Percentiles rank a stretch among this genome's conserved stretches.
Conservation (phyloP, 2,113 vertebrate genomes). For the Anguilla japonica region DNA sequence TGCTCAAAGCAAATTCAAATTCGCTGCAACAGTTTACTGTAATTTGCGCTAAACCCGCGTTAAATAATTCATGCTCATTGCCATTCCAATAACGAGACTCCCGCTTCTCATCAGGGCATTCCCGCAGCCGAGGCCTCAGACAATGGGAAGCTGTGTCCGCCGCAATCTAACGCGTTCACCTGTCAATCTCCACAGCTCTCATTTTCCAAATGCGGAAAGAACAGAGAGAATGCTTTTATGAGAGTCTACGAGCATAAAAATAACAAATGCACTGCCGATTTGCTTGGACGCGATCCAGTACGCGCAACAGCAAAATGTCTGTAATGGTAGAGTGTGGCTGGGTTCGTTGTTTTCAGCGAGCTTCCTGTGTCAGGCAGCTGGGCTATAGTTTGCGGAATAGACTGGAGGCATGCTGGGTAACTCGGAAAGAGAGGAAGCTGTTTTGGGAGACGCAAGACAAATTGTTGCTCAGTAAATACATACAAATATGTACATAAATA, state of each 20-base stretch:
- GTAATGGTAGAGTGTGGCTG: background rate
- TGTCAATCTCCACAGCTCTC: constrained; percentile 32
- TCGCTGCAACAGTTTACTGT: constrained; percentile 25
- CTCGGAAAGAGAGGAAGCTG: constrained; percentile 6
- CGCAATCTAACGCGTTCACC: constrained; percentile 49
- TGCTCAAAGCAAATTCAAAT: constrained; percentile 25
- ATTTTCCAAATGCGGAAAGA: constrained; percentile 36
- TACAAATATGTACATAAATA: constrained; percentile 51
- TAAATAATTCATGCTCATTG: constrained; percentile 33
- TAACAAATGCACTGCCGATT: background rate
- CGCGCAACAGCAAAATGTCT: background rate
- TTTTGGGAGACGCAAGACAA: constrained; percentile 35
- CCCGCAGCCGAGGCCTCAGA: background rate
- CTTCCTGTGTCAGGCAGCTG: background rate
- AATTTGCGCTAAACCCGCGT: constrained; percentile 39
- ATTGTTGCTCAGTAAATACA: constrained; percentile 53
- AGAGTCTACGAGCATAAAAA: background rate
- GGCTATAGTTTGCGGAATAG: background rate
- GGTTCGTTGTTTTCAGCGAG: background rate
- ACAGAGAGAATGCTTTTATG: background rate
- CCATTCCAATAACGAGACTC: constrained; percentile 27
- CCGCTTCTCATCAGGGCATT: constrained; percentile 21
- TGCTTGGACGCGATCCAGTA: background rate
- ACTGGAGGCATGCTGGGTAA: constrained; percentile 28
- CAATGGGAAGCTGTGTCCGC: constrained; percentile 30